Base-by-base conservation (phyloP, 2,888 invertebrate species). In the Chrysolina americana region DNA sequence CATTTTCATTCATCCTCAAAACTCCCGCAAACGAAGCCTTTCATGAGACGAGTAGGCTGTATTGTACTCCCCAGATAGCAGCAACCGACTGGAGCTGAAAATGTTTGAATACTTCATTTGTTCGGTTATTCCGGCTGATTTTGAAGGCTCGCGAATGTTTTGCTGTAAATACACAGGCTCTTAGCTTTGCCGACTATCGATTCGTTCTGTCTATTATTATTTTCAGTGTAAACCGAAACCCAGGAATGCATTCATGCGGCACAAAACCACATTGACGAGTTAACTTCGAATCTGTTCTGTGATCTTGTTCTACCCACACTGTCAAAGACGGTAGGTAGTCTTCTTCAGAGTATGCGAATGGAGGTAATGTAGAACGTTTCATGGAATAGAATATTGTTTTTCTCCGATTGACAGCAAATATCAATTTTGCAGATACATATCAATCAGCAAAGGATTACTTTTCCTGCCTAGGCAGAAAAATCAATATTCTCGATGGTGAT, bases 1-100 rank as follows among this genome's bases (percentile, higher is more conserved):
- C 65, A 65, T 65, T 65, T 65, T 48, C 65, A 65, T 65, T 48
- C 47, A 44, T 47, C 9, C 36, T 59, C 36, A 28, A 36, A 59
- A 59, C 59, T 8, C 59, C 66, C 66, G 36, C 66, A 66, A 66
- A 48, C 50, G 66, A 36, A 21, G 50, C 50, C 47, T 17, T 50
- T 36, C 50, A 66, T 15, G 19, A 41, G 41, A 21, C 48, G 50
- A 50, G 66, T 28, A 66, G 17, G 48, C 23, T 66, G 66, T 66
- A 50, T 48, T 66, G 65, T n/a, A 65, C 28, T 59, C 59, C 13
- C 21, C 11, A 19, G 53, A 53, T 53, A 53, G 21, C 53, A 53
- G 53, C 53, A 21, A 21, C 21, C 23, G 21, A 53, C 53, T 53
- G 53, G 21, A 53, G 59, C 59, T 59, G 59, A 59, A 59, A 59